Percentiles rank a stretch among this genome's conserved stretches.
phyloP scores from a whole-genome alignment of 2,888 invertebrate genomes.

The Cartodere bifasciata region DNA sequence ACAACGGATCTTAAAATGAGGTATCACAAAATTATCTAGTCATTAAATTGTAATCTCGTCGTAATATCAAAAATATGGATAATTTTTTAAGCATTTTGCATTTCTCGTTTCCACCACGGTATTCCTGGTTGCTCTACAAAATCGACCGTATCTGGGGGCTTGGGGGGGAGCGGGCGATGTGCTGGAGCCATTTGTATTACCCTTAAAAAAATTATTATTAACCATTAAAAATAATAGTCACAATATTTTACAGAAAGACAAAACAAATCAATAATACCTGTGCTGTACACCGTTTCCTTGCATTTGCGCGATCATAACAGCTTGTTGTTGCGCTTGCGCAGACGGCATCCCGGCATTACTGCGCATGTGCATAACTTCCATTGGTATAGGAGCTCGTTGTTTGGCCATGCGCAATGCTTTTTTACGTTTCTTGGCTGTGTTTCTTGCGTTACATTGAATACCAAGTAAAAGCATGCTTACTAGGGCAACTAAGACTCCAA shows the following conservation, averaged over 20 bases:
- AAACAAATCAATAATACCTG: conserved; percentile 4
- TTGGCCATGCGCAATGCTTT: conserved; percentile 25
- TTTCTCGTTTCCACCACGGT: conserved; percentile 36
- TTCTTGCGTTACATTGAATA: conserved; percentile 47
- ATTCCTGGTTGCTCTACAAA: conserved; percentile 31
- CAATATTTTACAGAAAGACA: too few relatives aligned
- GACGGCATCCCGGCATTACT: conserved; percentile 5
- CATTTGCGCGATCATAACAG: conserved; percentile 16
- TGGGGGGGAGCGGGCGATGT: conserved; percentile 10
- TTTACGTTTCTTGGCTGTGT: conserved; percentile 25
- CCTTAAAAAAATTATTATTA: too few relatives aligned
- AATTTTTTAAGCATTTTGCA: too few relatives aligned
- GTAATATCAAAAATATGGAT: too few relatives aligned
- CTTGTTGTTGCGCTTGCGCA: conserved; percentile 16
- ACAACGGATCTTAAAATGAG: too few relatives aligned
- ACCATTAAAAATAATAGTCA: too few relatives aligned
- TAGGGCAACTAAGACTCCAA: conserved; percentile 48
- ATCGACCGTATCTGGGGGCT: conserved; percentile 5
- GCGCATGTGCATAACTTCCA: conserved; percentile 24
- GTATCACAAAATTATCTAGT: too few relatives aligned
- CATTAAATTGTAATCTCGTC: too few relatives aligned
- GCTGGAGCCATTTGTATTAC: conserved; percentile 19
- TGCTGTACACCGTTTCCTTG: conserved; percentile 11
- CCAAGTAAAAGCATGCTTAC: conserved; percentile 49
- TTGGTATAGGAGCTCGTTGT: conserved; percentile 24